A percentile compares a stretch with the other conserved stretches of the same genome.
Conservation (phyloP, 2,888 invertebrate genomes). For the Mimumesa dahlbomi region DNA sequence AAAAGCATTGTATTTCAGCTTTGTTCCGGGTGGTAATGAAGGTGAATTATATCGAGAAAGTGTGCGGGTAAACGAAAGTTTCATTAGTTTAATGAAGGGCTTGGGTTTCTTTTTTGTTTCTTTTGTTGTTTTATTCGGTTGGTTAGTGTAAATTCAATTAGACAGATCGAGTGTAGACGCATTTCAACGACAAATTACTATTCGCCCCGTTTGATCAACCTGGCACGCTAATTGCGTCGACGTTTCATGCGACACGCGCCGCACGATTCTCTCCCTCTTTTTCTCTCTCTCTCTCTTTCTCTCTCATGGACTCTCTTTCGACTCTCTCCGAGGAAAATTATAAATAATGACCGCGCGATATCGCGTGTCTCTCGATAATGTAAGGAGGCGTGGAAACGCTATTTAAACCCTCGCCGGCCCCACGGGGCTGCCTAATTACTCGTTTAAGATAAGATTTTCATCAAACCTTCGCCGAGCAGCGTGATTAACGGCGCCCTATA, state of each 20-base stretch:
- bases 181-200: slow-evolving; percentile 4
- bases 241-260: slow-evolving; percentile 47
- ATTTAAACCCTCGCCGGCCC: slow-evolving; percentile 48
- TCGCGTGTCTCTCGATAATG: slow-evolving; percentile 64
- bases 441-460: slow-evolving; percentile 69
- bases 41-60: too few relatives aligned
- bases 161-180: neutral
- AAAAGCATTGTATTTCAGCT: too few relatives aligned
- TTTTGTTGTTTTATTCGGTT: too few relatives aligned
- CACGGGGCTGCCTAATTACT: slow-evolving; percentile 59
- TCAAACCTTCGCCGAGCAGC: slow-evolving; percentile 51
- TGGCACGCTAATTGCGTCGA: slow-evolving; percentile 44
- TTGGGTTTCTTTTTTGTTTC: too few relatives aligned
- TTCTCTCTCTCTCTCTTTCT: too few relatives aligned
- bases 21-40: too few relatives aligned
- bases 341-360: slow-evolving; percentile 49
- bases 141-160: too few relatives aligned
- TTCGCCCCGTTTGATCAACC: slow-evolving; percentile 24
- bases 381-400: slow-evolving; percentile 60
- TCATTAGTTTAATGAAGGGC: too few relatives aligned
- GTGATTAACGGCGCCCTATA: slow-evolving; percentile 56
- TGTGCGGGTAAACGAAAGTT: too few relatives aligned
- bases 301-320: too few relatives aligned
- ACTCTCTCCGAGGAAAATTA: too few relatives aligned
- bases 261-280: too few relatives aligned